Evolutionary conservation across 2,888 invertebrate species (phyloP).

Genomic region (Neoscelio sp.): DNA sequence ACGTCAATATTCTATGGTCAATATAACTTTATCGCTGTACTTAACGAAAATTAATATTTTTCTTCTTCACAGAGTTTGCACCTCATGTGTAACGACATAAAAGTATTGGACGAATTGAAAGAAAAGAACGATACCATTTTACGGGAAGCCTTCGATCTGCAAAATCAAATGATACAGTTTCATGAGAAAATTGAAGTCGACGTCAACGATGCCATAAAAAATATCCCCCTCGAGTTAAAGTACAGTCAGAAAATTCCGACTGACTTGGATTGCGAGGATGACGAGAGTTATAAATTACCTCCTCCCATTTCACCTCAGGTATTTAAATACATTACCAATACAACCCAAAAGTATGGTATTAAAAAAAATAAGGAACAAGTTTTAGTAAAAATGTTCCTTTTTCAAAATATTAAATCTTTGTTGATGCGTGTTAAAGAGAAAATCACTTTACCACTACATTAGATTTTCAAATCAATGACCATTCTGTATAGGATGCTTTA

Average conservation of each 20-base stretch:
- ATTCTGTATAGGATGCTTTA: too few species aligned
- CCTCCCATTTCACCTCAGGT: constrained; percentile 85
- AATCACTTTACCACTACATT: too few species aligned
- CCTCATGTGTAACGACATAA: constrained; percentile 92
- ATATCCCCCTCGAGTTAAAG: constrained; percentile 89
- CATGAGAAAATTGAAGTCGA: constrained; percentile 90
- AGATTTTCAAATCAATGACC: too few species aligned
- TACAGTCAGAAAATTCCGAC: constrained; percentile 87
- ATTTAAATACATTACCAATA: too few species aligned
- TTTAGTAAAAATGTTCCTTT: too few species aligned
- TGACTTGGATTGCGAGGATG: constrained; percentile 85
- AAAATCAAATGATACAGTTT: constrained; percentile 89
- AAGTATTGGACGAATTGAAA: constrained; percentile 87
- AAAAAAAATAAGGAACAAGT: too few species aligned
- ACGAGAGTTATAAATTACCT: constrained; percentile 83
- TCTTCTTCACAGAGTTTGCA: constrained; percentile 88
- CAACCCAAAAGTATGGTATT: too few species aligned
- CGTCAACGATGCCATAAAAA: constrained; percentile 88
- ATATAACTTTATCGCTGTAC: too few species aligned
- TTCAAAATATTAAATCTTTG: too few species aligned
- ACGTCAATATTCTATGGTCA: too few species aligned
- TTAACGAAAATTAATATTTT: too few species aligned
- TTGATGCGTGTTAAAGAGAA: too few species aligned
- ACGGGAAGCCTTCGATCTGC: constrained; percentile 87
- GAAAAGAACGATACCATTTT: constrained; percentile 87